Percentiles rank a stretch among this genome's conserved stretches.
Evolutionary conservation across 2,113 vertebrate genomes (phyloP).

Genomic region (Psophia crepitans): DNA sequence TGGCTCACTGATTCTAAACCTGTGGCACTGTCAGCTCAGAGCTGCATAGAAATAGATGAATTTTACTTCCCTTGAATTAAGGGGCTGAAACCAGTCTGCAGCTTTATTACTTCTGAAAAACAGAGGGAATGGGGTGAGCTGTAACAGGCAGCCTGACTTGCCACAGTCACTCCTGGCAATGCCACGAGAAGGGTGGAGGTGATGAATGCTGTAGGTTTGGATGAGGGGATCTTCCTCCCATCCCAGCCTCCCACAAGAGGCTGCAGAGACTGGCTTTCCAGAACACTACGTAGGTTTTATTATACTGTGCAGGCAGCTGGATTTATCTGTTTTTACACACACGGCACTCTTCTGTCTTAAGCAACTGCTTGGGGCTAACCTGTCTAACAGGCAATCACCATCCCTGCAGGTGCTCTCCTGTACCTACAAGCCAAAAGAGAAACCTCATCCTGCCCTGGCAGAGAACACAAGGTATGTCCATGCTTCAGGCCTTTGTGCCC

Average conservation of each 20-base stretch:
- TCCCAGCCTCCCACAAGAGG: not conserved
- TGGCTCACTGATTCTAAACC: not conserved
- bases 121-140: not conserved
- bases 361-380: not conserved
- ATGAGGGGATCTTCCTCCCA: not conserved
- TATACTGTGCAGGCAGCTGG: not conserved
- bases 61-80: not conserved
- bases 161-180: not conserved
- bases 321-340: not conserved
- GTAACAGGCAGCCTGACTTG: not conserved
- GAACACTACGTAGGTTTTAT: not conserved
- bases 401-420: fast-evolving
- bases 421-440: not conserved
- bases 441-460: not conserved
- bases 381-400: not conserved
- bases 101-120: not conserved
- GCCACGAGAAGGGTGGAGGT: not conserved
- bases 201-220: not conserved
- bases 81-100: not conserved
- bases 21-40: not conserved
- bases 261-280: not conserved
- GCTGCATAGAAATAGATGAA: not conserved
- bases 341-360: not conserved
- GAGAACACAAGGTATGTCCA: not conserved
- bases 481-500: not conserved